Evolutionary conservation across 2,888 invertebrate genomes (phyloP), one percentile per base, ranked within the genome.

Genomic region (Hypomecis atomaria): DNA sequence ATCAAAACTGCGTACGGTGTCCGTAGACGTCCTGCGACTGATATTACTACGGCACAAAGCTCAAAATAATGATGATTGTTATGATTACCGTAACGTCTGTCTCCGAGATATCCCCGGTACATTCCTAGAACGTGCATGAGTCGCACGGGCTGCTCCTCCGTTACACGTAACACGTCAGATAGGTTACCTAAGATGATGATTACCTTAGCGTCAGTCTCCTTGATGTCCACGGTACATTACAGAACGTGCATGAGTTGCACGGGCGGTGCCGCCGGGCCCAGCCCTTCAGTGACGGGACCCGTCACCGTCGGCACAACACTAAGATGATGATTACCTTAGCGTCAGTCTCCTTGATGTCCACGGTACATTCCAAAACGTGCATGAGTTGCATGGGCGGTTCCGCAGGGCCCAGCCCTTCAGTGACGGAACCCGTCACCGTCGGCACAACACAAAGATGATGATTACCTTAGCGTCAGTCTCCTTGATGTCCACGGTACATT

Each of bases 341-440:
- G 79, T 98, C 98, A 52, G 97, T 97, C 89, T 98, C 98, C 82
- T 97, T 97, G 69, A 99, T 97, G 86, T 99, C 99, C 71, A 99
- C 93, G 59, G 96, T 96, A 55, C 98, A 97, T 84, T 98, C 97
- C 76, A 99, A 97, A 59, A 97, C 96, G 82, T 97, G 97, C 83
- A 97, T 95, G 8, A 95, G 84, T 71, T 92, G 91, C 87, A 94
- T 94, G n/a, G 95, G 93, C 9, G 93, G 93, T 37, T 95, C 95
- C 4, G 91, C 87, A 0, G 94, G 93, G 8, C 95, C 95, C 9
- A 90, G 82, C 4, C 90, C 92, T 71, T 94, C 94, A 0, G 94
- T 88, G 40, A 5, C 7, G 40, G 40, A 6, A 4, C 8, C 7
- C 1, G 23, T 1, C 23, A 2, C 3, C 1, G 23, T 2, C 23